A percentile compares a stretch with the other conserved stretches of the same genome.
These are phyloP conservation scores for Nothoprocta perdicaria DNA, from an alignment of 2,113 vertebrate species.

Conservation along the genomic window DNA sequence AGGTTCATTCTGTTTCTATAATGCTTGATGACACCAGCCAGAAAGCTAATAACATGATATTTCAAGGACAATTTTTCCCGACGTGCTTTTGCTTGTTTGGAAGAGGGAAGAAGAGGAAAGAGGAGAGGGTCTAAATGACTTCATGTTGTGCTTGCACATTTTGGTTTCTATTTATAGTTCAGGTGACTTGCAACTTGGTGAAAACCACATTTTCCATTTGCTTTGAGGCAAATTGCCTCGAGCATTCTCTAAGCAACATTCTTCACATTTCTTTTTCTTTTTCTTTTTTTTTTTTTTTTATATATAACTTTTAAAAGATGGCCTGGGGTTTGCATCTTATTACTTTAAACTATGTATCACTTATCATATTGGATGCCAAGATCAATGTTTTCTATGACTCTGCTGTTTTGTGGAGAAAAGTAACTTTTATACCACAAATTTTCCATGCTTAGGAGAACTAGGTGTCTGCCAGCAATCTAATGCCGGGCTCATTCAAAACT, in stretches of 20 bases:
- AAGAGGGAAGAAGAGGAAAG: background rate
- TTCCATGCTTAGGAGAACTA: background rate
- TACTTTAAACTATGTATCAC: background rate
- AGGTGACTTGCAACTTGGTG: background rate
- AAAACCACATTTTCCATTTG: conserved; percentile 28
- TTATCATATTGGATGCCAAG: background rate
- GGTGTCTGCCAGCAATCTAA: background rate
- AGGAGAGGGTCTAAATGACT: background rate
- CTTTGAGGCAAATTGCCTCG: background rate
- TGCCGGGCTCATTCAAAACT: background rate
- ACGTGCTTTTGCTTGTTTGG: background rate
- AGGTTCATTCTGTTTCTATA: background rate
- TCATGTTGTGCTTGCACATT: background rate
- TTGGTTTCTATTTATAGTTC: conserved; percentile 31
- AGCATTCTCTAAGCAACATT: background rate
- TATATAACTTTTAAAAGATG: background rate
- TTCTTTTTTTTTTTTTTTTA: accelerated
- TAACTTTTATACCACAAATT: background rate
- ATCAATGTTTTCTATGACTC: background rate
- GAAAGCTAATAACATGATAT: background rate
- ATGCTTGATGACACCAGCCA: background rate
- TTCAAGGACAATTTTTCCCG: background rate
- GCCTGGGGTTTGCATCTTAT: background rate
- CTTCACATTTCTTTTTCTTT: too few species aligned
- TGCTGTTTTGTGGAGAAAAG: background rate